Conservation (phyloP, 1,140 invertebrate genomes). For the Drosophila sproati region DNA sequence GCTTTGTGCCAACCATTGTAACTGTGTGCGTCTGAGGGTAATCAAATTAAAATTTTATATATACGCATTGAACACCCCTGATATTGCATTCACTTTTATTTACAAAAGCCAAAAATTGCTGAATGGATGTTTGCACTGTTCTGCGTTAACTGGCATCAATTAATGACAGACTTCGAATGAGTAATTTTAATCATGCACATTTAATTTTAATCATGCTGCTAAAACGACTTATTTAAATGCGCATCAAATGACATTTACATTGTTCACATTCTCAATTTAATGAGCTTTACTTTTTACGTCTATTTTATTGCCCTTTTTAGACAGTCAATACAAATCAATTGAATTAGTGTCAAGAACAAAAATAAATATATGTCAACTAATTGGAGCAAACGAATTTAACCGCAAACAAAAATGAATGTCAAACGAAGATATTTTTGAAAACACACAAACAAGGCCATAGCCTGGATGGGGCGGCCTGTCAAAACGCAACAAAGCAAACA, state of each 20-base stretch:
- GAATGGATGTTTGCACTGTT: conserved; percentile 46
- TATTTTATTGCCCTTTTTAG: conserved; percentile 5
- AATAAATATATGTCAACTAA: conserved; percentile 28
- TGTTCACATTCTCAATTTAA: conserved; percentile 16
- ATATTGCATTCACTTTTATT: conserved; percentile 64
- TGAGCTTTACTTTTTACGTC: conserved; percentile 13
- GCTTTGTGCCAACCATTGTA: conserved; percentile 14
- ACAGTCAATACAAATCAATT: conserved; percentile 39
- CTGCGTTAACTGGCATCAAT: conserved; percentile 34
- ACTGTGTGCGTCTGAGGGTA: conserved; percentile 32
- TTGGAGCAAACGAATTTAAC: conserved; percentile 50
- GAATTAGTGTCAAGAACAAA: conserved; percentile 31
- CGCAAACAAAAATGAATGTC: conserved; percentile 54
- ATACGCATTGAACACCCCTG: conserved; percentile 55
- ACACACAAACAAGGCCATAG: not conserved
- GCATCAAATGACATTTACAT: conserved; percentile 4
- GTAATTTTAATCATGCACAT: conserved; percentile 33
- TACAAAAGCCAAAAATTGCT: conserved; percentile 45
- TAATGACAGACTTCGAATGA: conserved; percentile 28
- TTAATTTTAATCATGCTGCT: conserved; percentile 51
- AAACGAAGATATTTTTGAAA: not conserved
- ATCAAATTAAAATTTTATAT: conserved; percentile 74
- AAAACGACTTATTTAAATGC: conserved; percentile 25
- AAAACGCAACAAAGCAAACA: conserved; percentile 7
- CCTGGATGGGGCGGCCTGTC: not conserved